Conservation (phyloP, 2,888 invertebrate genomes). For the Drosophila anomelani region DNA sequence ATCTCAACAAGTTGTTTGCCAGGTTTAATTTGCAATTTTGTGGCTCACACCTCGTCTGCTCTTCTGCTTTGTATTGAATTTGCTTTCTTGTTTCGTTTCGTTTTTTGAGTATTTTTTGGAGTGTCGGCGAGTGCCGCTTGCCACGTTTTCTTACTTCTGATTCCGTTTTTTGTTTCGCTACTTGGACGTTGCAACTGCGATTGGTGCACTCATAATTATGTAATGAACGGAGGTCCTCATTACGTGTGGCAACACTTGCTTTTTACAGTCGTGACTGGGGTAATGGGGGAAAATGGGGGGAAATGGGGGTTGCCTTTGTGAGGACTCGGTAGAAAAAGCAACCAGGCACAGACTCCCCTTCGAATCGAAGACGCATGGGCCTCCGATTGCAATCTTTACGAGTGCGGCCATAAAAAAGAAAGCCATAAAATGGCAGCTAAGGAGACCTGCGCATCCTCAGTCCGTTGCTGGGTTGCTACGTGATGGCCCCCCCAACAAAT, state of each 20-base stretch:
- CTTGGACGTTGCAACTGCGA: slow-evolving; percentile 50
- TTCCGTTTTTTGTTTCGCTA: slow-evolving; percentile 36
- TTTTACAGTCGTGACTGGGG: not conserved
- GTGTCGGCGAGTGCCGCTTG: slow-evolving; percentile 54
- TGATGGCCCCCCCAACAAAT: slow-evolving; percentile 19
- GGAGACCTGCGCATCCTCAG: slow-evolving; percentile 12
- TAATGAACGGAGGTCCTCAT: slow-evolving; percentile 76
- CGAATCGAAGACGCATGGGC: slow-evolving; percentile 30
- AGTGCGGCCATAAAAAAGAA: slow-evolving; percentile 42
- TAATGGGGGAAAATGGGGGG: not conserved
- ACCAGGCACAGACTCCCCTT: slow-evolving; percentile 1
- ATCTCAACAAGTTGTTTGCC: slow-evolving; percentile 1
- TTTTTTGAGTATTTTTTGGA: slow-evolving; percentile 32
- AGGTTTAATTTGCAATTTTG: slow-evolving; percentile 39
- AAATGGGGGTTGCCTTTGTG: not conserved
- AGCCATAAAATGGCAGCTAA: slow-evolving; percentile 24
- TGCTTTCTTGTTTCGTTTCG: not conserved
- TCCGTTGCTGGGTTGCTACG: slow-evolving; percentile 48
- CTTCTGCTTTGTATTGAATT: slow-evolving; percentile 25
- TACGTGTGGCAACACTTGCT: slow-evolving; percentile 68
- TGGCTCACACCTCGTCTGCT: slow-evolving; percentile 16
- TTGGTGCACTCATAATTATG: slow-evolving; percentile 73
- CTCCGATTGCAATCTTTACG: slow-evolving; percentile 63
- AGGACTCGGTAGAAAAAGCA: not conserved
- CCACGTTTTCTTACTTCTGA: slow-evolving; percentile 70